Evolutionary conservation across 2,797 vertebrate genomes (phyloP).

Genomic region (Ataeniobius toweri): DNA sequence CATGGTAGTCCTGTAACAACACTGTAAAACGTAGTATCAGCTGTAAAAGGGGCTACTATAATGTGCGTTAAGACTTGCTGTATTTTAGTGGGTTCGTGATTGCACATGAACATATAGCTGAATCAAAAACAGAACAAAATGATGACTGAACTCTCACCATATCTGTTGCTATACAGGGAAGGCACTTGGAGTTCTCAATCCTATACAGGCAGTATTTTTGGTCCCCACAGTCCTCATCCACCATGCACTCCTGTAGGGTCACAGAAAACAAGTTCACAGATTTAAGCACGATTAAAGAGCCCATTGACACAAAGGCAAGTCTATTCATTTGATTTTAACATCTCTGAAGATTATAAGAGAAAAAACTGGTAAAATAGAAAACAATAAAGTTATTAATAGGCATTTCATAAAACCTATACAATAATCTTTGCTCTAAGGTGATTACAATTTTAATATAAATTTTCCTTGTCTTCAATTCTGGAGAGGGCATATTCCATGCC

Average conservation of each 20-base stretch:
- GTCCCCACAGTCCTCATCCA: constrained; percentile 90
- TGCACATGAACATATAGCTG: background rate
- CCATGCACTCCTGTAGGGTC: constrained; percentile 87
- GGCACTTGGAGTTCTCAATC: constrained; percentile 86
- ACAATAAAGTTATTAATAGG: background rate
- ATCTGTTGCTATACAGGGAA: constrained; percentile 84
- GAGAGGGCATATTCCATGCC: background rate
- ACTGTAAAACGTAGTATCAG: background rate
- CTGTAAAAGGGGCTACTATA: background rate
- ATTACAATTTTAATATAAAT: background rate
- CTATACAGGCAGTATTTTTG: constrained; percentile 87
- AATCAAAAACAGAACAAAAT: background rate
- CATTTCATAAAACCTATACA: background rate
- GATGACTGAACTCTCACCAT: constrained; percentile 70
- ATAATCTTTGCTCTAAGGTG: background rate
- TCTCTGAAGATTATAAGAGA: too few species aligned
- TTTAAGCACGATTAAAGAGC: background rate
- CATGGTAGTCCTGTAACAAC: background rate
- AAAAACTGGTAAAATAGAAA: background rate
- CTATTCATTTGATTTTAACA: background rate
- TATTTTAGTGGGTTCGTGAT: background rate
- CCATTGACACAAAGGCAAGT: background rate
- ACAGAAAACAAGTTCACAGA: background rate
- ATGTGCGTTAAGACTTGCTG: background rate
- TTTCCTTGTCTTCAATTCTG: background rate